Evolutionary conservation across 2,113 vertebrate species (phyloP).

Genomic region (Sminthopsis crassicaudata): DNA sequence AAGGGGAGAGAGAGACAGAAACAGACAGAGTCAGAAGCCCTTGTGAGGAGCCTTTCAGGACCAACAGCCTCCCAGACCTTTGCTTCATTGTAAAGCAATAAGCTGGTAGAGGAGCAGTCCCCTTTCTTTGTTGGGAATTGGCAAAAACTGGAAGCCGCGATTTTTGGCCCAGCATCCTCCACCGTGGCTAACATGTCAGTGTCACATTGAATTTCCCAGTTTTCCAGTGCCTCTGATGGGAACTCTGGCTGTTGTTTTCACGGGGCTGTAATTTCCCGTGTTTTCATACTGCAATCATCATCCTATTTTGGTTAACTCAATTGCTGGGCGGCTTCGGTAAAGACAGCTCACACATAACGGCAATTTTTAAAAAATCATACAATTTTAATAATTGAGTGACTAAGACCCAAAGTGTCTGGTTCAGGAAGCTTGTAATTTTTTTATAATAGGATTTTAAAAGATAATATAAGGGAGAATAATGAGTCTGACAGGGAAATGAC

Average conservation of each 20-base stretch:
- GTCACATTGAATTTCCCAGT: conserved; percentile 70
- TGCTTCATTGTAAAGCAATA: background rate
- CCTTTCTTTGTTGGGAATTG: conserved; percentile 23
- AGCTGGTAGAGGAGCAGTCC: conserved; percentile 5
- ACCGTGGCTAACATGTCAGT: conserved; percentile 57
- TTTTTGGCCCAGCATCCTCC: conserved; percentile 17
- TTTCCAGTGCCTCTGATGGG: conserved; percentile 68
- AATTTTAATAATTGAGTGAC: conserved; percentile 83
- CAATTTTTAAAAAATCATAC: conserved; percentile 78
- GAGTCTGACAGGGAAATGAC: conserved; percentile 77
- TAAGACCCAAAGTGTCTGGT: conserved; percentile 81
- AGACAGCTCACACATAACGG: conserved; percentile 78
- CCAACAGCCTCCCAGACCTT: background rate
- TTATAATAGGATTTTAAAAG: conserved; percentile 81
- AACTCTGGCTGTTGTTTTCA: conserved; percentile 50
- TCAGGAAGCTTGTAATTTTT: conserved; percentile 83
- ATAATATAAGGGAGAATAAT: conserved; percentile 79
- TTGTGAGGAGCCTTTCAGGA: too few relatives aligned
- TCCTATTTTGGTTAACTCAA: conserved; percentile 76
- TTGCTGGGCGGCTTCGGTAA: conserved; percentile 72
- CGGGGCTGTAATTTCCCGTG: conserved; percentile 75
- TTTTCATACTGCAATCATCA: conserved; percentile 74
- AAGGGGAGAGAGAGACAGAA: too few relatives aligned
- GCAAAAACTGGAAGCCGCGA: conserved; percentile 2
- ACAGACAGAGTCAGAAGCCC: too few relatives aligned